Conservation (phyloP, 2,888 invertebrate genomes). For the Amblyteles armatorius region DNA sequence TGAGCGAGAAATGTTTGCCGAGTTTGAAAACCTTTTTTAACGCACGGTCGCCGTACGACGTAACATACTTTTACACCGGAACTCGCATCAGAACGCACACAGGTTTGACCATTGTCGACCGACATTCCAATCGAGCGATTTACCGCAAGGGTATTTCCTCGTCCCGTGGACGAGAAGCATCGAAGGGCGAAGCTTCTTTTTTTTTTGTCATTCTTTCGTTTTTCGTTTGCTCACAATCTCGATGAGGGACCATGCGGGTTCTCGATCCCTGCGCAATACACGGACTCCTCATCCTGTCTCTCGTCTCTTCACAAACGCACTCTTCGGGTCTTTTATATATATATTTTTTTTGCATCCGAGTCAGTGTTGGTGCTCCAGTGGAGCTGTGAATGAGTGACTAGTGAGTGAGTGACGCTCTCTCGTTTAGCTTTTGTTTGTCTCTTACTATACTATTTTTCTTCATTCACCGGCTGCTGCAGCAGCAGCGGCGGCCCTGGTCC, state of each 20-base stretch:
- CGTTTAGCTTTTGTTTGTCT: constrained; percentile 44
- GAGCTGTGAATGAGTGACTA: constrained; percentile 44
- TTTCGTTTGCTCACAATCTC: constrained; percentile 34
- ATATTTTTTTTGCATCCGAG: constrained; percentile 28
- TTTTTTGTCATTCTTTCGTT: constrained; percentile 38
- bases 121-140: constrained; percentile 11
- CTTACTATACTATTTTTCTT: constrained; percentile 35
- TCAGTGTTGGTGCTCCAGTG: constrained; percentile 32
- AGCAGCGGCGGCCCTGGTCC: neutral
- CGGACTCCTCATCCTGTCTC: constrained; percentile 48
- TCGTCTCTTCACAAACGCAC: constrained; percentile 57
- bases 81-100: neutral
- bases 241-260: constrained; percentile 22
- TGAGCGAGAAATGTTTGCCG: too few species aligned
- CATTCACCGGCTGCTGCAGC: neutral
- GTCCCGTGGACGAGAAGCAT: constrained; percentile 19
- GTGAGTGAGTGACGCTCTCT: constrained; percentile 59
- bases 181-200: constrained; percentile 30
- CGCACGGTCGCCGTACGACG: too few species aligned
- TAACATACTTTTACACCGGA: neutral
- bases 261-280: constrained; percentile 41
- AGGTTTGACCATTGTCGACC: constrained; percentile 18
- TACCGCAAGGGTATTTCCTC: constrained; percentile 2
- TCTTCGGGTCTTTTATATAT: constrained; percentile 50
- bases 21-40: too few species aligned